phyloP scores from a whole-genome alignment of 2,113 vertebrate genomes.

The Heterochromis multidens region DNA sequence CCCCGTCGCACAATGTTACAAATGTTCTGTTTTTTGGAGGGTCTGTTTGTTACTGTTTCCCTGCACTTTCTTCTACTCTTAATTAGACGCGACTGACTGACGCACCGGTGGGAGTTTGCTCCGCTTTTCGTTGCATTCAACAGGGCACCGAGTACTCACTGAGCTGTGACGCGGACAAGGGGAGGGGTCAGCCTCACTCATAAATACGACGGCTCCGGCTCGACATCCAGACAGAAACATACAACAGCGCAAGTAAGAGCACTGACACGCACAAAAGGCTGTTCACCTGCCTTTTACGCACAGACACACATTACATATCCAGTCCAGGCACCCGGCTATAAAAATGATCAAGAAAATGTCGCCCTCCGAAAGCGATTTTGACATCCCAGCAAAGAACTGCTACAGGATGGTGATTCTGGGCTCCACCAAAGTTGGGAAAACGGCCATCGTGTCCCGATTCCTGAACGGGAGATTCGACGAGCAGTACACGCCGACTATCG shows the following conservation, averaged over 20 bases:
- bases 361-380: constrained; percentile 85
- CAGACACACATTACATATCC: neutral
- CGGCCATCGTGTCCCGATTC: constrained; percentile 95
- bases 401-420: constrained; percentile 97
- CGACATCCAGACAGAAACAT: neutral
- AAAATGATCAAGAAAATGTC: constrained; percentile 97
- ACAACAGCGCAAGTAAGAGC: neutral
- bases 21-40: neutral
- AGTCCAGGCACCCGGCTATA: neutral
- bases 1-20: neutral
- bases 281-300: neutral
- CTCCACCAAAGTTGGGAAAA: constrained; percentile 98
- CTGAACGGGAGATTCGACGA: constrained; percentile 94
- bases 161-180: constrained; percentile 44
- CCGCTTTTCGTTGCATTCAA: neutral
- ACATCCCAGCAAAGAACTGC: constrained; percentile 94
- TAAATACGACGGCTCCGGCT: constrained; percentile 32
- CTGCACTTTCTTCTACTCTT: neutral
- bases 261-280: neutral
- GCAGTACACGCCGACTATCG: constrained; percentile 96
- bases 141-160: neutral
- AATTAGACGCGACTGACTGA: constrained; percentile 33
- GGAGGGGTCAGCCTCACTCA: constrained; percentile 12
- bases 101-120: constrained; percentile 37
- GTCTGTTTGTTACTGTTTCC: neutral